Percentiles rank a stretch among this genome's conserved stretches.
These are phyloP conservation scores for Natrix natrix DNA, from an alignment of 2,797 vertebrate genomes.

Conservation along the genomic window DNA sequence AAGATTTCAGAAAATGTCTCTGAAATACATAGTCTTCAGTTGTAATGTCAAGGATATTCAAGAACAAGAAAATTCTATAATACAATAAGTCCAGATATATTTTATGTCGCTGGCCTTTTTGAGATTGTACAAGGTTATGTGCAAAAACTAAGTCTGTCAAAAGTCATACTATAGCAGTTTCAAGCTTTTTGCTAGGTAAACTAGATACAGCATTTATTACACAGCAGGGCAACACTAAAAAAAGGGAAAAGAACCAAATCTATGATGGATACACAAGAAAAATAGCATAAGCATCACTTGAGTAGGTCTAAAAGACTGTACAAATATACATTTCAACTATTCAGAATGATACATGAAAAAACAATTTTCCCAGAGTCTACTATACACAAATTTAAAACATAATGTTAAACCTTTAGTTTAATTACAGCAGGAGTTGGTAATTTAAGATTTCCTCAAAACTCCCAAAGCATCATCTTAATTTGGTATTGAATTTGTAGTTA, in stretches of 20 bases:
- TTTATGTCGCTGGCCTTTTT: constrained; percentile 81
- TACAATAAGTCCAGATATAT: constrained; percentile 83
- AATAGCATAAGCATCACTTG: constrained; percentile 86
- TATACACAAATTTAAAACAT: constrained; percentile 73
- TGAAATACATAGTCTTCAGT: constrained; percentile 76
- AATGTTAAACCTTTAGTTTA: background rate
- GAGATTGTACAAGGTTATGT: constrained; percentile 90
- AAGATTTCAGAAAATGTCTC: constrained; percentile 76
- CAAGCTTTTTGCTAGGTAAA: constrained; percentile 89
- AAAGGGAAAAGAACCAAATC: constrained; percentile 76
- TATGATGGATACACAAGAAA: constrained; percentile 87
- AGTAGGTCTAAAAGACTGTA: constrained; percentile 99
- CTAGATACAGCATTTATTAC: constrained; percentile 91
- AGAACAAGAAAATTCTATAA: constrained; percentile 81
- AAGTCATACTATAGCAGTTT: constrained; percentile 90
- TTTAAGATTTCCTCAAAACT: background rate
- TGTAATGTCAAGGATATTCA: constrained; percentile 79
- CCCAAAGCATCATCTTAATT: background rate
- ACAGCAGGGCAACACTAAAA: constrained; percentile 92
- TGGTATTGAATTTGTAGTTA: background rate
- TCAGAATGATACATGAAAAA: constrained; percentile 87
- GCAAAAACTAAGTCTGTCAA: constrained; percentile 89
- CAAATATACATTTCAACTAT: constrained; percentile 97
- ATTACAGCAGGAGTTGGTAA: background rate
- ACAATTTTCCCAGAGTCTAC: constrained; percentile 73